These are phyloP conservation scores for Hydrochoerus hydrochaeris DNA, from an alignment of 2,113 vertebrate species.

Conservation along the genomic window DNA sequence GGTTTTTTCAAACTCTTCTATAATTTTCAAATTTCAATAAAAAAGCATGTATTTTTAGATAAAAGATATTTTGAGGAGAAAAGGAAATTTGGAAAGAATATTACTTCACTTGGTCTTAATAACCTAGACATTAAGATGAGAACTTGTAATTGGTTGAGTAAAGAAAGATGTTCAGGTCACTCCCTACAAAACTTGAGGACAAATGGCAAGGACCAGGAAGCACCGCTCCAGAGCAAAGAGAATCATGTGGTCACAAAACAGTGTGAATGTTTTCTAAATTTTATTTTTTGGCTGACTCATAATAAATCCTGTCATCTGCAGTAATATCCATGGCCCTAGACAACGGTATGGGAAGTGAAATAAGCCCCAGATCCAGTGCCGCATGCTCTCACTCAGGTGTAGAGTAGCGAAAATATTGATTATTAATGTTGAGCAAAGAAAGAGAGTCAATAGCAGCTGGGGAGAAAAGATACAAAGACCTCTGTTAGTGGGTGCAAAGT, in stretches of 20 bases:
- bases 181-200: neutral
- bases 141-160: neutral
- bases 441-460: neutral
- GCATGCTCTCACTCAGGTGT: neutral
- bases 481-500: neutral
- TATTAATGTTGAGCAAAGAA: neutral
- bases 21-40: neutral
- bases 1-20: neutral
- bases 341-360: neutral
- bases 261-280: neutral
- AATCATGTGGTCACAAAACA: neutral
- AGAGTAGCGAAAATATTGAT: neutral
- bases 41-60: neutral
- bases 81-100: neutral
- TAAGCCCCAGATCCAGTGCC: neutral
- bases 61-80: slow-evolving; percentile 7
- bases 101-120: slow-evolving; percentile 15
- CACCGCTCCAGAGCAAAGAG: too few relatives aligned
- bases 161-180: neutral
- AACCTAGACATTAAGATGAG: neutral
- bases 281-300: neutral
- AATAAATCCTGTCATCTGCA: neutral
- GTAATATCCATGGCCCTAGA: neutral
- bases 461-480: neutral
- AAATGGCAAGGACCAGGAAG: neutral